A percentile compares a stretch with the other conserved stretches of the same genome.
phyloP scores from a whole-genome alignment of 2,888 invertebrate genomes.

The Microdon myrmicae region DNA sequence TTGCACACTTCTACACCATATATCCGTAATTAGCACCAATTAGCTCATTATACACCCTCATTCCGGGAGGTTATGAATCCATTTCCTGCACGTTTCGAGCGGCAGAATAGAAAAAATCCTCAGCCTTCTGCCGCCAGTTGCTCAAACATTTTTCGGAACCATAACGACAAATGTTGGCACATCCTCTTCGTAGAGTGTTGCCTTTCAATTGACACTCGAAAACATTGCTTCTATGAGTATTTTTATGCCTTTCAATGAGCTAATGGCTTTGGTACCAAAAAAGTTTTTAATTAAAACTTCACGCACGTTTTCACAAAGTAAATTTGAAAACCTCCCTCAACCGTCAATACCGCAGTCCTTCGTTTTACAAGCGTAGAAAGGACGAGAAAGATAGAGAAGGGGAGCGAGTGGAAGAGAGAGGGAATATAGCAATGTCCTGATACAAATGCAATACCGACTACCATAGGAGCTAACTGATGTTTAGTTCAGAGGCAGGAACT shows the following conservation, averaged over 20 bases:
- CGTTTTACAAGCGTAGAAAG: background rate
- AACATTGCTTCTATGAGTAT: slow-evolving; percentile 16
- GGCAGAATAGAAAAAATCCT: background rate
- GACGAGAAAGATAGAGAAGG: background rate
- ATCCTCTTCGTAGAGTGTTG: slow-evolving; percentile 8
- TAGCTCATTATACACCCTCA: slow-evolving; percentile 15
- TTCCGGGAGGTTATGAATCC: slow-evolving; percentile 24
- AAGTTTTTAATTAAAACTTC: slow-evolving; percentile 52
- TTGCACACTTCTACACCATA: too few relatives aligned
- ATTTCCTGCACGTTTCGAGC: slow-evolving; percentile 3
- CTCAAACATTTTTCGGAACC: background rate
- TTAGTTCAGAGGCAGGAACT: slow-evolving; percentile 47
- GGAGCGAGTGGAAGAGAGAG: background rate
- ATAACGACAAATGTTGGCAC: background rate
- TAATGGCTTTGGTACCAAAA: slow-evolving; percentile 44
- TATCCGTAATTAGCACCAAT: slow-evolving; percentile 14
- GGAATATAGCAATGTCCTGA: slow-evolving; percentile 4
- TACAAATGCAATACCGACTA: slow-evolving; percentile 31
- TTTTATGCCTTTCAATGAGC: slow-evolving; percentile 48
- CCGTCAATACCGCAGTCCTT: too few relatives aligned
- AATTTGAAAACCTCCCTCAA: slow-evolving; percentile 46
- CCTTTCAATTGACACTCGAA: slow-evolving; percentile 35
- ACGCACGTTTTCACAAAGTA: slow-evolving; percentile 53
- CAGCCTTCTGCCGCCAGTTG: too few relatives aligned
- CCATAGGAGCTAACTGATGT: slow-evolving; percentile 22